A percentile compares a stretch with the other conserved stretches of the same genome.
Conservation (phyloP, 2,797 vertebrate species). For the Pseudochirops corinnae region DNA sequence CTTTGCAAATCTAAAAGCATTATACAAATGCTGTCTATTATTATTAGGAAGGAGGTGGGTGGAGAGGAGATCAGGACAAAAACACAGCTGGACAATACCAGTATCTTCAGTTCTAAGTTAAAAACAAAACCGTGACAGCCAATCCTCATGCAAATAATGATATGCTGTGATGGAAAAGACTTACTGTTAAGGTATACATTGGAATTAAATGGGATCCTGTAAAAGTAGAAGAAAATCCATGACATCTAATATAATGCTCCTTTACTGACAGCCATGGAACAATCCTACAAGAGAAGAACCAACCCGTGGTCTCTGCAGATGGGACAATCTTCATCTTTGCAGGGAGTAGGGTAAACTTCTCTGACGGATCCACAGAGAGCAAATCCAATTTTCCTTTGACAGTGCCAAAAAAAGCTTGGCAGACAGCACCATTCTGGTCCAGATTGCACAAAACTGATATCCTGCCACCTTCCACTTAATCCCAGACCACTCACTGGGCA, state of each 20-base stretch:
- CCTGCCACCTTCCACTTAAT: conserved; percentile 16
- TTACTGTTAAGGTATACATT: not conserved
- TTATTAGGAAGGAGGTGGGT: not conserved
- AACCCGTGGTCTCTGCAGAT: not conserved
- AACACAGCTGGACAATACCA: not conserved
- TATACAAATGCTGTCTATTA: not conserved
- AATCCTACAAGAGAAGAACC: not conserved
- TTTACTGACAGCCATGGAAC: not conserved
- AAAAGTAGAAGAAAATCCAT: not conserved
- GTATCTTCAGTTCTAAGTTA: conserved; percentile 13
- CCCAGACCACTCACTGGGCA: not conserved
- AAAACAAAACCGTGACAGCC: not conserved
- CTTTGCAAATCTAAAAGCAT: not conserved
- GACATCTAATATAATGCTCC: not conserved
- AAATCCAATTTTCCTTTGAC: conserved; percentile 38
- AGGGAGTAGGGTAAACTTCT: conserved; percentile 26
- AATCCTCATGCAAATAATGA: not conserved
- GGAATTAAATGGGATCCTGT: not conserved
- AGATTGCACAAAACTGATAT: not conserved
- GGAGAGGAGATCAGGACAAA: not conserved
- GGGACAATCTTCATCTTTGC: conserved; percentile 16
- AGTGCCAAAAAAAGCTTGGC: conserved; percentile 32
- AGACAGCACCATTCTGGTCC: not conserved
- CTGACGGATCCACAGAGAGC: conserved; percentile 15
- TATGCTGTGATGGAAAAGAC: not conserved